Percentiles rank a stretch among this genome's conserved stretches.
Conservation (phyloP, 1,140 invertebrate species). For the Zaprionus gabonicus region DNA sequence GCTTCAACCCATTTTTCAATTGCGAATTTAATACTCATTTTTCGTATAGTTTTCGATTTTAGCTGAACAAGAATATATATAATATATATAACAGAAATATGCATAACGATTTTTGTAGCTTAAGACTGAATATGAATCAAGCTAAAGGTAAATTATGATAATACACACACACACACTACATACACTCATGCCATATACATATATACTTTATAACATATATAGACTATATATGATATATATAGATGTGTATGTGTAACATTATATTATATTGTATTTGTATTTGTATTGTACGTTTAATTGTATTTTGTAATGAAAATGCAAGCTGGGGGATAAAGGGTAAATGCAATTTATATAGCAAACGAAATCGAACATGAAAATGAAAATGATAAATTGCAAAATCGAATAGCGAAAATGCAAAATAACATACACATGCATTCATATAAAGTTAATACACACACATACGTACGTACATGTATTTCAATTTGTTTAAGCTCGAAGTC, state of each 20-base stretch:
- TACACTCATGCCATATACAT: constrained; percentile 42
- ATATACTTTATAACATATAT: constrained; percentile 39
- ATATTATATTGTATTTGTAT: constrained; percentile 66
- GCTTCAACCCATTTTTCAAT: constrained; percentile 35
- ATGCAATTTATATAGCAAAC: constrained; percentile 67
- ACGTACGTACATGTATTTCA: constrained; percentile 54
- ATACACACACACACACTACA: constrained; percentile 45
- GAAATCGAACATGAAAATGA: constrained; percentile 20
- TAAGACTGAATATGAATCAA: constrained; percentile 81
- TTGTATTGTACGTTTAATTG: constrained; percentile 59
- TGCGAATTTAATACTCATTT: constrained; percentile 77
- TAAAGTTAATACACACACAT: constrained; percentile 20
- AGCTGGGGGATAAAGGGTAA: constrained; percentile 77
- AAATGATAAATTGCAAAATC: constrained; percentile 35
- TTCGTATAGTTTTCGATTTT: constrained; percentile 76
- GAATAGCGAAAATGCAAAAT: constrained; percentile 19
- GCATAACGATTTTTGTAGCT: constrained; percentile 82
- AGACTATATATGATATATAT: constrained; percentile 33
- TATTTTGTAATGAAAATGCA: constrained; percentile 66
- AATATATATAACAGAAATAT: constrained; percentile 65
- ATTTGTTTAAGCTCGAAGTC: constrained; percentile 70
- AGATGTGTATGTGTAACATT: constrained; percentile 25
- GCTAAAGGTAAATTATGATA: constrained; percentile 79
- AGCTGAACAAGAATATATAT: constrained; percentile 28
- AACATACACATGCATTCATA: constrained; percentile 30